These are phyloP conservation scores for Hoplostethus mediterraneus DNA, from an alignment of 2,797 vertebrate species.

Conservation along the genomic window DNA sequence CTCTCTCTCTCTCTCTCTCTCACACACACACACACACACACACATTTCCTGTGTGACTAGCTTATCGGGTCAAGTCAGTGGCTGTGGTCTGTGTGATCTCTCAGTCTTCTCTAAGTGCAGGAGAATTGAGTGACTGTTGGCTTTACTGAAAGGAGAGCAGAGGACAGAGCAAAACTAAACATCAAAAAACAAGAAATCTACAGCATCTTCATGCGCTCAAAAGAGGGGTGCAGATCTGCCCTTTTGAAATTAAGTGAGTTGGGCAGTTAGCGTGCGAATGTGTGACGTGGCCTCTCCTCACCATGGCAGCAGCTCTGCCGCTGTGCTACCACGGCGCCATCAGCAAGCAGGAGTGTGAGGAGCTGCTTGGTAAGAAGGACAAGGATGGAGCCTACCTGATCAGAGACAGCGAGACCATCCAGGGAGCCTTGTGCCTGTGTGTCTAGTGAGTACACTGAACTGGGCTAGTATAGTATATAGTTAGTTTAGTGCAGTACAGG, in stretches of 20 bases:
- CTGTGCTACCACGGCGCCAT: conserved; percentile 76
- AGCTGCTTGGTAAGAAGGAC: conserved; percentile 68
- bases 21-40: not conserved
- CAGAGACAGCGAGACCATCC: conserved; percentile 82
- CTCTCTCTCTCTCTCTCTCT: not conserved
- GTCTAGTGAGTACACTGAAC: conserved; percentile 78
- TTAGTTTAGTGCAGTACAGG: no score
- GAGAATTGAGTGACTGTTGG: no score
- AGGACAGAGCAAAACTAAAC: no score
- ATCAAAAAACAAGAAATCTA: no score
- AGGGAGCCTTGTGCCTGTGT: conserved; percentile 82
- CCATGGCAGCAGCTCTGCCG: conserved; percentile 66
- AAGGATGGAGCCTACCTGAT: conserved; percentile 80
- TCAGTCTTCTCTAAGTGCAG: no score
- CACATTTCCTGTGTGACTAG: conserved; percentile 67
- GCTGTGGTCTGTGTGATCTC: not conserved
- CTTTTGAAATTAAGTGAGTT: no score
- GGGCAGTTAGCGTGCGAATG: no score
- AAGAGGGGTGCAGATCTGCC: no score
- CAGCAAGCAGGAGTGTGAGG: conserved; percentile 72
- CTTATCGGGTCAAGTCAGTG: not conserved
- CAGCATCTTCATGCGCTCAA: no score
- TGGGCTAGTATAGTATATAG: no score
- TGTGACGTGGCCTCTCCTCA: conserved; percentile 3
- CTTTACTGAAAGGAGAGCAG: no score